Evolutionary conservation across 2,888 invertebrate species (phyloP), one percentile per base, ranked within the genome.

Genomic region (Phymatocera aterrima): DNA sequence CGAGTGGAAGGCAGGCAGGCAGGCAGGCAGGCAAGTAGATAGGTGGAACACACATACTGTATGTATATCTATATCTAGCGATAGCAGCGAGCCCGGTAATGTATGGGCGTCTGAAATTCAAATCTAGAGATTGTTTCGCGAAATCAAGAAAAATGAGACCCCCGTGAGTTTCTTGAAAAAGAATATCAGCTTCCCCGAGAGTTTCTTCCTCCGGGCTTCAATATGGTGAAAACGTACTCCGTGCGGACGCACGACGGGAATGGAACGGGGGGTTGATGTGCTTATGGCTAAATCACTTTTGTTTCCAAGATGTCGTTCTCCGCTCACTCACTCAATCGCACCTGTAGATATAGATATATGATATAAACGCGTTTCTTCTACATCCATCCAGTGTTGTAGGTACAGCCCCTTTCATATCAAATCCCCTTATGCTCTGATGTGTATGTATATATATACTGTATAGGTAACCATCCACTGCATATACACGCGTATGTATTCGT

Each of bases 91-190:
- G 18, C 34, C 10, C 18, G n/a, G 48, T 31, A 57, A 78, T 72
- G 80, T 79, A 79, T 82, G 81, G 79, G 82, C 83, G 86, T 87
- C 87, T 88, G 85, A 89, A 89, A 88, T 88, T 88, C 87, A 87
- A 86, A 88, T 87, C 83, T 83, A 80, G 80, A 87, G 86, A 88
- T 88, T 89, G 88, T 89, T 88, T 87, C 84, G 85, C 82, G 84
- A 87, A 89, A 88, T 88, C 89, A 88, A 88, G 89, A 89, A 84
- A 88, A 89, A 88, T 87, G 87, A 84, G 84, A 83, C 87, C 88
- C 87, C 82, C 82, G 85, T 83, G 87, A 87, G 85, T 87, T 85
- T 80, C 83, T 79, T 77, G 81, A 83, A 81, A 80, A 80, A 80
- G 79, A 72, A 51, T 37, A 37, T 15, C 6, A n/a, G 18, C 51